Evolutionary conservation across 1,140 invertebrate species (phyloP), one percentile per base, ranked within the genome.

Genomic region (Dreissena rostriformis): DNA sequence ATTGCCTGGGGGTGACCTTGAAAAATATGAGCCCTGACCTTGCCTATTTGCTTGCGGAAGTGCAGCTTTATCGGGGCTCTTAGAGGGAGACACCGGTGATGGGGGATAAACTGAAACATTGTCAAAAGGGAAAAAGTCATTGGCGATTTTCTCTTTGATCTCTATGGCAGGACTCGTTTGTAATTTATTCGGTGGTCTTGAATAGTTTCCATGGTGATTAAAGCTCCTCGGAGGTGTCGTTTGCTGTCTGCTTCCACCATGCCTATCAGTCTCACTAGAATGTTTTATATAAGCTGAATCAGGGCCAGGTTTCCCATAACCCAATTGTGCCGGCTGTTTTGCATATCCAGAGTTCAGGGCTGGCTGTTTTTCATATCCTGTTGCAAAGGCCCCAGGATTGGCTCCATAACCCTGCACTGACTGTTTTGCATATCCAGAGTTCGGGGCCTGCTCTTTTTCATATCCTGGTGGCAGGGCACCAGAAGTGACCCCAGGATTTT

Each of bases 91-190:
- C 39, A 17, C 67, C 22, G 79, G 71, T 6, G 79, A 73, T 74
- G 79, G 55, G 6, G 79, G 79, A 66, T 82, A 82, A 14, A 71
- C 68, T 28, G 79, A 82, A 26, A 82, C 79, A 82, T 73, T 82
- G 5, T 82, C 70, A 66, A 82, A 82, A 52, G 79, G 79, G 49
- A 82, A 82, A 53, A 82, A 82, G 52, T 82, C 79, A 65, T 52
- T 61, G 8, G 73, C 79, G 6, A 71, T 65, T 39, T 78, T 78
- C 11, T 19, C 22, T 78, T 61, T 61, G 17, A 61, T 19, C 17
- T 61, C 57, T n/a, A 61, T 24, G 17, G 17, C 57, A n/a, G 57
- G 11, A 61, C 57, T 61, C 6, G 57, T 61, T 61, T 39, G 39
- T 39, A 39, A 39, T 39, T 61, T 61, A 61, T 19, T 61, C 6